Conservation (phyloP, 92 coral and sea anemone species). For the Umimayanthus kanabou region DNA sequence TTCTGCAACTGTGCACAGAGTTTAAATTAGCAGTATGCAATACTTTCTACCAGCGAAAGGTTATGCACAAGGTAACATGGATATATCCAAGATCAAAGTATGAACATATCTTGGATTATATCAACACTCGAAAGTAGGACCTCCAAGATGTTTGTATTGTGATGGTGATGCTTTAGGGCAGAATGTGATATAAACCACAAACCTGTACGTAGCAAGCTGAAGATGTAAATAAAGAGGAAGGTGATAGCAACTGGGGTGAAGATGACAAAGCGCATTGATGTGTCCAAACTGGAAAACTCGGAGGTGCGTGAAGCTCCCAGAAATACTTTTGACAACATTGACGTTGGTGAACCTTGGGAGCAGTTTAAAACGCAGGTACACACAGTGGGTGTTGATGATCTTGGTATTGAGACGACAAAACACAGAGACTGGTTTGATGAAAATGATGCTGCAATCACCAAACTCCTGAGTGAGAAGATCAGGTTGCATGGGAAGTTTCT, state of each 20-base stretch:
- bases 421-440: background rate
- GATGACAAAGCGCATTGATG: slow-evolving; percentile 25
- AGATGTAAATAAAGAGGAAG: background rate
- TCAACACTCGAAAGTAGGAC: slow-evolving; percentile 25
- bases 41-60: no score
- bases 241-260: background rate
- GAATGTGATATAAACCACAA: slow-evolving; percentile 38
- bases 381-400: slow-evolving; percentile 6
- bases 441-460: background rate
- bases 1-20: no score
- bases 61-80: no score
- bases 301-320: background rate
- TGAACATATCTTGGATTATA: no score
- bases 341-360: background rate
- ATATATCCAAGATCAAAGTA: no score
- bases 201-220: slow-evolving; percentile 19
- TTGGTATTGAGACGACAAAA: background rate
- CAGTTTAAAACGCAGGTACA: no score
- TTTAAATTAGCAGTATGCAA: no score
- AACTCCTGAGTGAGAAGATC: background rate
- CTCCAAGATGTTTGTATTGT: background rate
- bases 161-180: slow-evolving; percentile 22
- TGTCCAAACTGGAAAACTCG: slow-evolving; percentile 6
- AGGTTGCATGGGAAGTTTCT: background rate
- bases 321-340: background rate